Evolutionary conservation across 35 echinoderm and acorn worm genomes (phyloP).

Genomic region (Patiria miniata): DNA sequence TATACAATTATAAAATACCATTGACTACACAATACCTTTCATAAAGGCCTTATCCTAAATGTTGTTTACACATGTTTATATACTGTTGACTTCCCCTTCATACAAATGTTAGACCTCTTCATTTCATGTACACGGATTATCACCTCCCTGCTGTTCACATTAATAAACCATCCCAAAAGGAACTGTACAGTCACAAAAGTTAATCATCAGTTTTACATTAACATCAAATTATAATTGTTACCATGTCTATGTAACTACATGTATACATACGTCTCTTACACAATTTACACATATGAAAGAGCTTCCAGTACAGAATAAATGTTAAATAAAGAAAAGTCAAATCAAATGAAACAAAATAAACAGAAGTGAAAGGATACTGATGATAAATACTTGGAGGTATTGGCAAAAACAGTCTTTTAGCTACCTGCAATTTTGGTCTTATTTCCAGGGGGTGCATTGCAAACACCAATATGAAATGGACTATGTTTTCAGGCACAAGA

Average conservation of each 20-base stretch:
- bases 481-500: too few relatives aligned
- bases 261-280: slow-evolving; percentile 9
- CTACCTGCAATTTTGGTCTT: too few relatives aligned
- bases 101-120: not conserved
- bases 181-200: not conserved
- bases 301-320: not conserved
- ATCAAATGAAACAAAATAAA: too few relatives aligned
- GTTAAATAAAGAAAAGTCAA: too few relatives aligned
- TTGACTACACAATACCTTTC: not conserved
- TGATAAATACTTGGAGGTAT: too few relatives aligned
- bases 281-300: slow-evolving; percentile 11
- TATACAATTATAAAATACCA: not conserved
- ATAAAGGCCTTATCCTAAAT: not conserved
- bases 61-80: not conserved
- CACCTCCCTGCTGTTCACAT: not conserved
- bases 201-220: not conserved
- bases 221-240: not conserved
- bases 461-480: too few relatives aligned
- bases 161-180: not conserved
- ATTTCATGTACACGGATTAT: not conserved
- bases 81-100: not conserved
- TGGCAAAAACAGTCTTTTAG: too few relatives aligned
- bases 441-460: too few relatives aligned
- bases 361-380: too few relatives aligned
- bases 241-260: slow-evolving; percentile 30